Base-by-base conservation (phyloP, 2,797 vertebrate species). In the Falco biarmicus region DNA sequence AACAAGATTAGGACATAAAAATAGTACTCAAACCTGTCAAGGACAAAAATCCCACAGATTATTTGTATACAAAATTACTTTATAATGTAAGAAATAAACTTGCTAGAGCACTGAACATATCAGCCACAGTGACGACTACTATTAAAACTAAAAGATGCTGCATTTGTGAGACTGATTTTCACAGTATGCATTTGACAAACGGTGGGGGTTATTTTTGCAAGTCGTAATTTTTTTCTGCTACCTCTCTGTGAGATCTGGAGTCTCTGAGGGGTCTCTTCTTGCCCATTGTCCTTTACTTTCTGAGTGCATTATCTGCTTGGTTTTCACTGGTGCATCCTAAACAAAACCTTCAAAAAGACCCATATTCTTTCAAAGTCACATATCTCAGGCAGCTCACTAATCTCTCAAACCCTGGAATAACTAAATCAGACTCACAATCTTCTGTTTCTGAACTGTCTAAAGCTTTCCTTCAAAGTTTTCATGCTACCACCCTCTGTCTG, bases 1-100 rank as follows among this genome's bases (percentile, higher is more conserved):
- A 95, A 94, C 47, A 92, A 76, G 60, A 89, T 85, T 79, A 92
- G 34, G 60, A 87, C 16, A 93, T 85, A 37, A 90, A 90, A 73
- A 92, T 47, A 93, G 51, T 73, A 70, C 37, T 86, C 64, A 88
- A 91, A 89, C 25, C 39, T 68, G n/a, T 90, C 68, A 94, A 92
- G 71, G 68, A 87, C 68, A 95, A 79, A 90, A 91, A 79, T 34
- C 43, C 15, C 56, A 19, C 17, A 26, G 37, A 86, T 89, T 53
- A 79, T 80, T 91, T 89, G 57, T 70, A 51, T 77, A 88, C 69
- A 64, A 20, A 80, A 61, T 69, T 21, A 79, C 39, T 90, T 82
- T 14, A 54, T 45, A 73, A 34, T 51, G 18, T 60, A 61, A 81
- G 64, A 80, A 85, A 60, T 47, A 73, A 69, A 75, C 26, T 64